Base-by-base conservation (phyloP, 1,140 invertebrate genomes). In the Hestina assimilis region DNA sequence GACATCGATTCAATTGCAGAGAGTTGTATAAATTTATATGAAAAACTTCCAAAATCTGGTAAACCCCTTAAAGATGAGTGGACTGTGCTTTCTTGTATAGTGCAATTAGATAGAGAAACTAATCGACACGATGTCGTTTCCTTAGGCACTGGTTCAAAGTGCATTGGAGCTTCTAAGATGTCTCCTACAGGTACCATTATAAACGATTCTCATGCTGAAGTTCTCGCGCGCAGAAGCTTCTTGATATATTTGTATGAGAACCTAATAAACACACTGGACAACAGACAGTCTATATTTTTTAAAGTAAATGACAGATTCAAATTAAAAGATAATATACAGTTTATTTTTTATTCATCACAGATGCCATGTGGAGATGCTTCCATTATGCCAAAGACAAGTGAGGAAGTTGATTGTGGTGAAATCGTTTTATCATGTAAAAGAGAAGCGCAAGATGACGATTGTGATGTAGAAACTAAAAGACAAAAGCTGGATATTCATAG, bases 341-440 rank as follows among this genome's bases (percentile, higher is more conserved):
- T 97, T 87, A 94, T 97, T 83, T 94, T 98, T 72, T 97, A 95
- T 72, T 93, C 94, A 15, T 96, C 94, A 63, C 95, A 96, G 73
- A 92, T 94, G 28, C 97, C 97, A 35, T 99, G 97, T 90, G 97
- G 97, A 0, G 97, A 99, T 92, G 97, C 96, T 14, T 94, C 95
- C n/a, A 97, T 98, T 69, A 93, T 96, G 83, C 89, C 91, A 6
- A 93, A 92, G 82, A 56, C 45, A 23, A 47, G n/a, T 20, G 72
- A 69, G 56, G 56, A 65, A 15, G 75, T 81, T 38, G 68, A 87
- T 24, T 56, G 64, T 59, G 78, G 82, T 53, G 64, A 89, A 59
- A 38, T 82, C 61, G 21, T 86, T 28, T 11, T 45, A 31, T 52
- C 41, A 35, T 59, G 50, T 6, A 77, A 87, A 53, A 66, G 69